Conservation (phyloP, 2,888 invertebrate genomes). For the Nudaria mundana region DNA sequence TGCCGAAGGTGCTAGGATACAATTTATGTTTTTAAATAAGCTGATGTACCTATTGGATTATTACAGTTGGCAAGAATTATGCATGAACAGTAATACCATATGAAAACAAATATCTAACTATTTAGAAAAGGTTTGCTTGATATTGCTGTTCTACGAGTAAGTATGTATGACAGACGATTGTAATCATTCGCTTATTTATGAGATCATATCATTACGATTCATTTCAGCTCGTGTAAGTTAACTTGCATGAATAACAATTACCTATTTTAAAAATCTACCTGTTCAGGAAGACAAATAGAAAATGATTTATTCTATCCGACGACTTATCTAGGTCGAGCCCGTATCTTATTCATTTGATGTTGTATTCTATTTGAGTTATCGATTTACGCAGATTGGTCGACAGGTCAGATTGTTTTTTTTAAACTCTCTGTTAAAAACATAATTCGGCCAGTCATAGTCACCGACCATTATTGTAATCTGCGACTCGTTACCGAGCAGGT, state of each 20-base stretch:
- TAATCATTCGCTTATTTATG: conserved; percentile 65
- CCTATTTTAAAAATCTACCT: conserved; percentile 73
- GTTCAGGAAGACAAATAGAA: conserved; percentile 66
- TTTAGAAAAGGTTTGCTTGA: conserved; percentile 17
- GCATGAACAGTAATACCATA: background rate
- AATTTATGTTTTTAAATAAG: no score
- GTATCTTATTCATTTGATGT: conserved; percentile 55
- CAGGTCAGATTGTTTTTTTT: conserved; percentile 47
- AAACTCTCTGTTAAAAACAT: conserved; percentile 39
- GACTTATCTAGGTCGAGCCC: conserved; percentile 59
- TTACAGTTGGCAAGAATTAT: background rate
- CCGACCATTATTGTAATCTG: conserved; percentile 70
- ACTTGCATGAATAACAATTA: conserved; percentile 76
- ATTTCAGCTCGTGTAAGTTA: conserved; percentile 73
- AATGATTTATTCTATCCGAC: conserved; percentile 66
- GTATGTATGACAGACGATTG: no score
- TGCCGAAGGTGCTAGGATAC: no score
- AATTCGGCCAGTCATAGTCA: conserved; percentile 58
- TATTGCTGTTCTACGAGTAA: conserved; percentile 52
- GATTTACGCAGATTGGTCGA: conserved; percentile 46
- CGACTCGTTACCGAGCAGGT: conserved; percentile 72
- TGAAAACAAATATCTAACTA: background rate
- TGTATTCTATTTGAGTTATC: conserved; percentile 63
- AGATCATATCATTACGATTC: conserved; percentile 67
- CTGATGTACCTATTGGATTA: background rate